A percentile compares a stretch with the other conserved stretches of the same genome.
phyloP scores from a whole-genome alignment of 2,888 invertebrate species.

The Laspeyria flexula region DNA sequence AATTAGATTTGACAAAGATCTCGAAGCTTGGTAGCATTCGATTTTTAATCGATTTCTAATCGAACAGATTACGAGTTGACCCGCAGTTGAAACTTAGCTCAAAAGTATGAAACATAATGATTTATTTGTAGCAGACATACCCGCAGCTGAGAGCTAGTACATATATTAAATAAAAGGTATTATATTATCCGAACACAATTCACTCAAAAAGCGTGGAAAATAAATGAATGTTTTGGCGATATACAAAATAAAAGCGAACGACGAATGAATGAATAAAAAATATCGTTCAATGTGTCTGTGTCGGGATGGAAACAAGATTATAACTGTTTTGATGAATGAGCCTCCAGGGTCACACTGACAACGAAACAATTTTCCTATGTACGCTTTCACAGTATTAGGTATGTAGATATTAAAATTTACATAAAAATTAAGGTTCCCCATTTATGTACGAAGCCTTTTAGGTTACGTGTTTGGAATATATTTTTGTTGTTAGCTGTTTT shows the following conservation, averaged over 20 bases:
- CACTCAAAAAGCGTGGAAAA: constrained; percentile 35
- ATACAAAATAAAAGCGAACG: constrained; percentile 41
- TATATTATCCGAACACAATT: constrained; percentile 16
- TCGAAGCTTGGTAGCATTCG: too few relatives aligned
- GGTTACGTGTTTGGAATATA: not conserved
- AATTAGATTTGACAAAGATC: too few relatives aligned
- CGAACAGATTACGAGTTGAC: too few relatives aligned
- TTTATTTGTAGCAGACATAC: too few relatives aligned
- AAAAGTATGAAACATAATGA: too few relatives aligned
- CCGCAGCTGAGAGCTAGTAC: too few relatives aligned
- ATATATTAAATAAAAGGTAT: constrained; percentile 8
- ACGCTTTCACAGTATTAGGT: constrained; percentile 35
- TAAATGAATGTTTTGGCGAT: constrained; percentile 37
- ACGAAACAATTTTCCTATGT: constrained; percentile 46
- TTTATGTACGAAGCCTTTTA: constrained; percentile 8
- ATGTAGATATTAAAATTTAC: constrained; percentile 35
- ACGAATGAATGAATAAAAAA: constrained; percentile 60
- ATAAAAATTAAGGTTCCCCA: constrained; percentile 34
- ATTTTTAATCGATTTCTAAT: too few relatives aligned
- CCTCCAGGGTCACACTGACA: constrained; percentile 56
- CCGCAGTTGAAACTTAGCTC: too few relatives aligned
- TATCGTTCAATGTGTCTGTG: constrained; percentile 63
- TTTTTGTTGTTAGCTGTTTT: not conserved
- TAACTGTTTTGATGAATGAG: constrained; percentile 69
- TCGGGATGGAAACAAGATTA: constrained; percentile 67